Percentiles rank a stretch among this genome's conserved stretches.
These are phyloP conservation scores for Catocala nupta DNA, from an alignment of 2,888 invertebrate species.

Conservation along the genomic window DNA sequence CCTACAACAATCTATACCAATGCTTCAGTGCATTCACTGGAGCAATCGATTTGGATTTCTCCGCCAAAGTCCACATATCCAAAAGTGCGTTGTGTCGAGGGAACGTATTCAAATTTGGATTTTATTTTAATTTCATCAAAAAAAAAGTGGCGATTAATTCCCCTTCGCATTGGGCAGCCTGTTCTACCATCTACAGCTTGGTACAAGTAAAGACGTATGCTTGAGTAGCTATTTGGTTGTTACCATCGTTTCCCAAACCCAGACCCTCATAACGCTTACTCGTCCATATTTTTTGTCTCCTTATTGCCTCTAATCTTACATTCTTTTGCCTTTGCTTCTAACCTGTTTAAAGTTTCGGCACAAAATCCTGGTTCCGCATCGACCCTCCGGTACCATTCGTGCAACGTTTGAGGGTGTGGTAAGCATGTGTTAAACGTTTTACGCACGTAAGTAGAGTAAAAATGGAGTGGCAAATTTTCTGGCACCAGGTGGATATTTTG, in stretches of 20 bases:
- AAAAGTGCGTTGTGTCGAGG: too few relatives aligned
- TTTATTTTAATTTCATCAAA: too few relatives aligned
- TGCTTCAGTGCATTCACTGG: too few relatives aligned
- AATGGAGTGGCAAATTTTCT: slow-evolving; percentile 33
- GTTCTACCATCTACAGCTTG: too few relatives aligned
- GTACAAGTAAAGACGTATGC: slow-evolving; percentile 36
- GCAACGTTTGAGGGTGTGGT: slow-evolving; percentile 26
- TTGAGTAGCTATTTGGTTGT: slow-evolving; percentile 26
- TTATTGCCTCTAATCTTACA: slow-evolving; percentile 31
- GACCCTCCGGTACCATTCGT: slow-evolving; percentile 25
- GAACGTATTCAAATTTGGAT: too few relatives aligned
- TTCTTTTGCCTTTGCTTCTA: slow-evolving; percentile 17
- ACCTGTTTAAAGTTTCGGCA: slow-evolving; percentile 16
- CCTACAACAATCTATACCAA: too few relatives aligned
- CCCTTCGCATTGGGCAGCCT: too few relatives aligned
- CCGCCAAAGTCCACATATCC: too few relatives aligned
- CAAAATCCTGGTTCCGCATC: slow-evolving; percentile 28
- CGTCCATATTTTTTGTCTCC: slow-evolving; percentile 38
- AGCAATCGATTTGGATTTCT: too few relatives aligned
- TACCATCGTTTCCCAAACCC: slow-evolving; percentile 29
- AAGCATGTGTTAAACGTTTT: slow-evolving; percentile 21
- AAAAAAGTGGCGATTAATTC: too few relatives aligned
- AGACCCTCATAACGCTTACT: slow-evolving; percentile 32
- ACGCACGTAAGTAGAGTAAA: slow-evolving; percentile 26
- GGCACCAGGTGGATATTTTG: slow-evolving; percentile 26